A percentile compares a stretch with the other conserved stretches of the same genome.
These are phyloP conservation scores for Danio tinwini DNA, from an alignment of 2,797 vertebrate genomes.

Conservation along the genomic window DNA sequence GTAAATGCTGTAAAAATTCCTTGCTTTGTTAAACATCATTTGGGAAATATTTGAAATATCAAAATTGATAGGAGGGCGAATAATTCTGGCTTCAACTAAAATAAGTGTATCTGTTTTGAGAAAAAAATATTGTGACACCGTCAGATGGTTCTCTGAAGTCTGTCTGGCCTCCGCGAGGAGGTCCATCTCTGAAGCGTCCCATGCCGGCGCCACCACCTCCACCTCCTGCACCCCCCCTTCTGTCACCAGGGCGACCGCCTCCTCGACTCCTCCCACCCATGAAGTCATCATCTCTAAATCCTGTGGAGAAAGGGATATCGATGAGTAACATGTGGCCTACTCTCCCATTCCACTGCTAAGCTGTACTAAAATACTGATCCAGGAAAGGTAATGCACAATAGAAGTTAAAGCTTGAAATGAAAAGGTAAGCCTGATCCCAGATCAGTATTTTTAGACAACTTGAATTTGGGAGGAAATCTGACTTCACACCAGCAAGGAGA, in stretches of 20 bases:
- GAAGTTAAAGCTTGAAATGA: not conserved
- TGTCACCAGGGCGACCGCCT: constrained; percentile 84
- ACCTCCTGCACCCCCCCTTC: constrained; percentile 77
- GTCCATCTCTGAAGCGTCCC: constrained; percentile 89
- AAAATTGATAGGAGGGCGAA: too few relatives aligned
- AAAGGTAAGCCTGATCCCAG: constrained; percentile 22
- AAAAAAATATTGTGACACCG: constrained; percentile 74
- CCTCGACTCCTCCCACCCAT: constrained; percentile 87
- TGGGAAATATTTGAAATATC: too few relatives aligned
- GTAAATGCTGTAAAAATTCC: too few relatives aligned
- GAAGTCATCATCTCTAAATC: constrained; percentile 91
- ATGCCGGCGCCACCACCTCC: constrained; percentile 68
- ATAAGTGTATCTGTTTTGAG: not conserved
- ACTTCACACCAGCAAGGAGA: constrained; percentile 39
- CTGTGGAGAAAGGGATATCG: constrained; percentile 69
- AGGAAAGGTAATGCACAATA: not conserved
- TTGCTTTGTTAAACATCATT: too few relatives aligned
- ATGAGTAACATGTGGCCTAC: not conserved
- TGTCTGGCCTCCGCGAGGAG: constrained; percentile 82
- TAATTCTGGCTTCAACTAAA: too few relatives aligned
- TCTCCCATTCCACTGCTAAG: not conserved
- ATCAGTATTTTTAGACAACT: constrained; percentile 48
- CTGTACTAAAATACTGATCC: constrained; percentile 50
- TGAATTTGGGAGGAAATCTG: not conserved
- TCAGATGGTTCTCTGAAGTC: constrained; percentile 99